phyloP scores from a whole-genome alignment of 2,113 vertebrate genomes.

The Rhabdomys dilectus region DNA sequence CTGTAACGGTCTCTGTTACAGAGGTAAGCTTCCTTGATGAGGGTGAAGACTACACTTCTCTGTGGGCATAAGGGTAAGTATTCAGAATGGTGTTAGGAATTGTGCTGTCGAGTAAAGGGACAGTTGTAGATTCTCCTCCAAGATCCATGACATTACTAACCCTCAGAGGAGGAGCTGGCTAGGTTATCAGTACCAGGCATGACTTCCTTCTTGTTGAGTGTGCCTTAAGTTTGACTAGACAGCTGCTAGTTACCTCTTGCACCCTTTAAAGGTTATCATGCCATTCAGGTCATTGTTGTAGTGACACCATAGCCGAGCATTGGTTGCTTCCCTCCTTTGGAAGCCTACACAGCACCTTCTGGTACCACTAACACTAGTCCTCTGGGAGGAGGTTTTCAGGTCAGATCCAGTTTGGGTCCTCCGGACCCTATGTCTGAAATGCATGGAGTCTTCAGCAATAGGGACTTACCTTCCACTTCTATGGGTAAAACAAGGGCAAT shows the following conservation, averaged over 20 bases:
- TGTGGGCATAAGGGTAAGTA: neutral
- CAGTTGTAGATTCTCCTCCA: neutral
- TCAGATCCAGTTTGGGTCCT: neutral
- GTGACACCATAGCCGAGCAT: neutral
- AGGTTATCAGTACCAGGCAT: neutral
- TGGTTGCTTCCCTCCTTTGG: neutral
- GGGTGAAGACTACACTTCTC: neutral
- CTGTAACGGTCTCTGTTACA: neutral
- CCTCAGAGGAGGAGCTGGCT: neutral
- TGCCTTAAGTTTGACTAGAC: neutral
- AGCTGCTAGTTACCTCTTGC: neutral
- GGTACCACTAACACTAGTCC: neutral
- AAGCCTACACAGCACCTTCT: neutral
- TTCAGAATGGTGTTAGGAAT: neutral
- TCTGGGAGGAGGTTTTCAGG: neutral
- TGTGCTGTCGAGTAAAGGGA: neutral
- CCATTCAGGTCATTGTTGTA: neutral
- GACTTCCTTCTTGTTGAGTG: neutral
- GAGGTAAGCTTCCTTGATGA: neutral
- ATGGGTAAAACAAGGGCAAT: neutral
- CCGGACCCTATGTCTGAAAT: neutral
- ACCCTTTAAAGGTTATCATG: neutral
- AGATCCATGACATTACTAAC: neutral
- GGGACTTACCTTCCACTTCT: neutral
- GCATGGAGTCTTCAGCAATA: no score